Conservation (phyloP, 2,888 invertebrate genomes). For the Zhengitettix transpicula region DNA sequence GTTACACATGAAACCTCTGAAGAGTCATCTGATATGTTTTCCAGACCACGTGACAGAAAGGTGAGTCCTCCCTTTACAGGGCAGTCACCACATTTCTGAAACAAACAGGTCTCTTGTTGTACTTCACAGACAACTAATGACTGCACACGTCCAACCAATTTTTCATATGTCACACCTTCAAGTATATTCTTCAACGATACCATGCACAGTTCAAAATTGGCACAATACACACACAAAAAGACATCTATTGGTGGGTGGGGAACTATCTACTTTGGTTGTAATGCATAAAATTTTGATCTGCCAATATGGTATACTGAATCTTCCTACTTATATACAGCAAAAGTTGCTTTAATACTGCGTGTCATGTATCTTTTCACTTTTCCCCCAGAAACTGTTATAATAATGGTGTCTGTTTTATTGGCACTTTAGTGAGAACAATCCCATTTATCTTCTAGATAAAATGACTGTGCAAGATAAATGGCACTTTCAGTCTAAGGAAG, state of each 20-base stretch:
- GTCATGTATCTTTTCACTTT: constrained; percentile 9
- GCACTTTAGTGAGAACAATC: no score
- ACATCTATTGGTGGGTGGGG: no score
- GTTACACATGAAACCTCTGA: no score
- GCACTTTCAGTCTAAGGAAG: no score
- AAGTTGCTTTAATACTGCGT: constrained; percentile 2
- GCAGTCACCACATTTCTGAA: not conserved
- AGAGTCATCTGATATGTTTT: not conserved
- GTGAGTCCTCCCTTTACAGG: no score
- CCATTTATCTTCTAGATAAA: no score
- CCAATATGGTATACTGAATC: constrained; percentile 4
- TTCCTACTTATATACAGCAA: not conserved
- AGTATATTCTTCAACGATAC: not conserved
- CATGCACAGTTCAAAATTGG: constrained; percentile 8
- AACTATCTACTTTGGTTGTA: constrained; percentile 7
- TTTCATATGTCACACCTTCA: not conserved
- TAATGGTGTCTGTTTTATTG: constrained; percentile 7
- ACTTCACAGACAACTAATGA: not conserved
- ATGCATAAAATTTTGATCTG: constrained; percentile 7
- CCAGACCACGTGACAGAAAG: not conserved
- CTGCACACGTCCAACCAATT: not conserved
- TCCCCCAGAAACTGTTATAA: constrained; percentile 4
- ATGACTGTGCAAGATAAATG: no score
- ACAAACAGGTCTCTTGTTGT: not conserved
- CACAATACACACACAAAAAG: constrained; percentile 11